phyloP scores from a whole-genome alignment of 1,140 invertebrate species.

The Euwallacea similis region DNA sequence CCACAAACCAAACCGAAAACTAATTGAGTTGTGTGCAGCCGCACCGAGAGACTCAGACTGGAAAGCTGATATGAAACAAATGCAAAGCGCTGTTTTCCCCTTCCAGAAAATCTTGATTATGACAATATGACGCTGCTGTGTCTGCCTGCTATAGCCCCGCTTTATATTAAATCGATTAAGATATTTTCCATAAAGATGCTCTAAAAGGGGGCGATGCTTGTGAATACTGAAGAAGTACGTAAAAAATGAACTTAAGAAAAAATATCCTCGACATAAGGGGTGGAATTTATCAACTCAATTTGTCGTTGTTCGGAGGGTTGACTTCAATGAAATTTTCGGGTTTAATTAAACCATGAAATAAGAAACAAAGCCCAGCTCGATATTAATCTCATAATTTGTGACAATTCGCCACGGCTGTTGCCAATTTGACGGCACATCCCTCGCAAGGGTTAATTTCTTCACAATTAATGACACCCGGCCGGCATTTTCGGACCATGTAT shows the following conservation, averaged over 20 bases:
- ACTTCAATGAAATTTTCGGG: too few species aligned
- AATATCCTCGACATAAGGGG: too few species aligned
- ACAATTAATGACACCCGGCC: background rate
- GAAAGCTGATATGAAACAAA: conserved; percentile 45
- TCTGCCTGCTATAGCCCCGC: background rate
- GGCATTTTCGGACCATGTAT: background rate
- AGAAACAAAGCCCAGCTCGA: too few species aligned
- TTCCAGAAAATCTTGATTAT: conserved; percentile 43
- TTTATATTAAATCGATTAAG: conserved; percentile 35
- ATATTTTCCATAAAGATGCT: conserved; percentile 20
- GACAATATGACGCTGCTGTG: conserved; percentile 25
- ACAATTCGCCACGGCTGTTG: too few species aligned
- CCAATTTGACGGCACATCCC: too few species aligned
- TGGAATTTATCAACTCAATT: too few species aligned
- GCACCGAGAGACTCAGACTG: conserved; percentile 28
- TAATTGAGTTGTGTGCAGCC: conserved; percentile 47
- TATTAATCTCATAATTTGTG: too few species aligned
- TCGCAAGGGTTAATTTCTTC: background rate
- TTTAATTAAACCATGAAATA: too few species aligned
- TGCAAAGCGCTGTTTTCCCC: conserved; percentile 37
- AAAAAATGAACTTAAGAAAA: too few species aligned
- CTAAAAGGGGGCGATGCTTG: background rate
- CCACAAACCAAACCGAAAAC: conserved; percentile 45
- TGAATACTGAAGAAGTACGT: too few species aligned
- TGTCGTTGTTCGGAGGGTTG: too few species aligned